Conservation (phyloP, 2,888 invertebrate genomes). For the Lacanobia wlatinum region DNA sequence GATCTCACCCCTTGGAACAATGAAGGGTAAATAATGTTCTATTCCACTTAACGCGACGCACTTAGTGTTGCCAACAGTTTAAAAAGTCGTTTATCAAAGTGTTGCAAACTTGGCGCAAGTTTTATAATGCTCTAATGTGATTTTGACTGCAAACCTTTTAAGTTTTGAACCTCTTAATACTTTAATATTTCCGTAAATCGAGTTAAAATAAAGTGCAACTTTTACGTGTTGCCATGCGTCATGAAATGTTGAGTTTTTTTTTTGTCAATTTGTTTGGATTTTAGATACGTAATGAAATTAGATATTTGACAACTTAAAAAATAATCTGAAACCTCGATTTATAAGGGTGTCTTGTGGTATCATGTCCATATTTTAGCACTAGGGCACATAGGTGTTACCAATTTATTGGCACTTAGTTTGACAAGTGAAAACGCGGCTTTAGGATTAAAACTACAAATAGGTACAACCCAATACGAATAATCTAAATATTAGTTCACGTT, state of each 20-base stretch:
- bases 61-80: conserved; percentile 85
- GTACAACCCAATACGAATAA: not conserved
- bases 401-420: too few species aligned
- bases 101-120: conserved; percentile 76
- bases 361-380: too few species aligned
- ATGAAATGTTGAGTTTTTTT: conserved; percentile 11
- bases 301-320: not conserved
- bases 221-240: conserved; percentile 32
- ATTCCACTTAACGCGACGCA: conserved; percentile 70
- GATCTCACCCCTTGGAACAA: conserved; percentile 31
- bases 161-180: conserved; percentile 75
- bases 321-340: too few species aligned
- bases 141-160: conserved; percentile 84
- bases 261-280: conserved; percentile 37
- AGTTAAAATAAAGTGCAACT: conserved; percentile 75
- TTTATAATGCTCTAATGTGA: conserved; percentile 83
- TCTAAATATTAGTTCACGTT: not conserved
- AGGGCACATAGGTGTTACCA: too few species aligned
- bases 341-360: too few species aligned
- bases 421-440: not conserved
- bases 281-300: not conserved
- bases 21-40: conserved; percentile 59
- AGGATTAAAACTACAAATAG: not conserved
- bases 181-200: conserved; percentile 70
- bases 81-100: conserved; percentile 85